Conservation (phyloP, 2,113 vertebrate genomes). For the Pelobates fuscus region DNA sequence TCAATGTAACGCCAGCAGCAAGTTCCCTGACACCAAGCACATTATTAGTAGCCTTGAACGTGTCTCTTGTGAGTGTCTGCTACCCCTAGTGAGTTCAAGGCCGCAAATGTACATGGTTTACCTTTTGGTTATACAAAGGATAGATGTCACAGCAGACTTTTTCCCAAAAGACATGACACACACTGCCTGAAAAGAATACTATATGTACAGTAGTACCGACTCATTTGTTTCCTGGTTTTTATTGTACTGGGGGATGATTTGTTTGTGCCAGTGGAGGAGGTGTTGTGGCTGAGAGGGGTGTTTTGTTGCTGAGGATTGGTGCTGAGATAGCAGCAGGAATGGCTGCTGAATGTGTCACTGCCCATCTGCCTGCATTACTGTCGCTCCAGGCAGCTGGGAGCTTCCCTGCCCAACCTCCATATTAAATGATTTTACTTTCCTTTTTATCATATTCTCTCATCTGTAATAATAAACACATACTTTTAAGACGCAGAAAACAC, state of each 20-base stretch:
- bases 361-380: conserved; percentile 44
- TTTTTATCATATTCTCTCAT: conserved; percentile 23
- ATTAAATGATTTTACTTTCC: conserved; percentile 38
- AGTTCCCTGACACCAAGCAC: too few species aligned
- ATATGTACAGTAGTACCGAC: not conserved
- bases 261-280: conserved; percentile 34
- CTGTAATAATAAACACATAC: too few species aligned
- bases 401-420: conserved; percentile 15
- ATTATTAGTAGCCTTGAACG: too few species aligned
- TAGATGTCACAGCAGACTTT: too few species aligned
- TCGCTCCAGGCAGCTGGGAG: conserved; percentile 9
- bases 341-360: conserved; percentile 46
- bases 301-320: conserved; percentile 37
- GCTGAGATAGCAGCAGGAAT: conserved; percentile 41
- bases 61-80: too few species aligned
- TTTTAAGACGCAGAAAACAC: too few species aligned
- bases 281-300: conserved; percentile 24
- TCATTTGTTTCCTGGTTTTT: conserved; percentile 3
- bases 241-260: conserved; percentile 21
- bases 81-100: too few species aligned
- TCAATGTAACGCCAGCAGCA: too few species aligned
- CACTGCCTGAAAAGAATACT: not conserved
- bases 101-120: too few species aligned
- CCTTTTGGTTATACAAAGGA: too few species aligned
- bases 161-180: too few species aligned